Conservation (phyloP, 2,888 invertebrate species). For the Abrostola tripartita region DNA sequence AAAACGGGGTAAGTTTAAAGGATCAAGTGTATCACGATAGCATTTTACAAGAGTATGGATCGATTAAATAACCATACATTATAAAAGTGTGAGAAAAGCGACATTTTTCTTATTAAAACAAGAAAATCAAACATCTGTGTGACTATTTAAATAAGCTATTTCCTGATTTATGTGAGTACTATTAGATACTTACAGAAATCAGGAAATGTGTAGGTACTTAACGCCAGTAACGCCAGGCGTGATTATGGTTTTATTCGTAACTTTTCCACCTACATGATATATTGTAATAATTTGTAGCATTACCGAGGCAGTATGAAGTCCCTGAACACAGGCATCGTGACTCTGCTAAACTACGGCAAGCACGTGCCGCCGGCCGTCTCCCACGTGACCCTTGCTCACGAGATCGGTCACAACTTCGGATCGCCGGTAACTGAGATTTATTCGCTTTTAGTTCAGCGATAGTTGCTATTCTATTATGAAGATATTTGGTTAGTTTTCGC, state of each 20-base stretch:
- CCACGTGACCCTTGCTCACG: slow-evolving; percentile 99
- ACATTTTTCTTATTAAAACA: too few species aligned
- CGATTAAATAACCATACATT: neutral
- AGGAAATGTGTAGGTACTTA: too few species aligned
- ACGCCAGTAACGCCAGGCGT: neutral
- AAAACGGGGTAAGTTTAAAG: slow-evolving; percentile 93
- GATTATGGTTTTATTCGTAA: neutral
- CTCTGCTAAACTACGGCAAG: slow-evolving; percentile 98
- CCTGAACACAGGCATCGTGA: slow-evolving; percentile 99
- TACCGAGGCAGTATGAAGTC: slow-evolving; percentile 97
- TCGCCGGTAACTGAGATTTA: slow-evolving; percentile 91
- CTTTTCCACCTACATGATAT: neutral
- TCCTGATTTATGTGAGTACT: too few species aligned
- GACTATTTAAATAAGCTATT: too few species aligned
- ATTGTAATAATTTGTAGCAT: slow-evolving; percentile 89
- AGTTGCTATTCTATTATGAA: slow-evolving; percentile 10
- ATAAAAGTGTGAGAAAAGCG: too few species aligned
- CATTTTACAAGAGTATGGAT: neutral
- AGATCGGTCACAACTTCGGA: slow-evolving; percentile 99
- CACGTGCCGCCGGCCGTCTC: slow-evolving; percentile 99
- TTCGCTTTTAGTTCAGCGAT: slow-evolving; percentile 12
- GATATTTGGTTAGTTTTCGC: neutral
- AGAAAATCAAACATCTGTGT: too few species aligned
- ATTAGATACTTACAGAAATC: too few species aligned
- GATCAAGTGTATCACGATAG: neutral